Base-by-base conservation (phyloP, 2,797 vertebrate genomes). In the Loriculus beryllinus region DNA sequence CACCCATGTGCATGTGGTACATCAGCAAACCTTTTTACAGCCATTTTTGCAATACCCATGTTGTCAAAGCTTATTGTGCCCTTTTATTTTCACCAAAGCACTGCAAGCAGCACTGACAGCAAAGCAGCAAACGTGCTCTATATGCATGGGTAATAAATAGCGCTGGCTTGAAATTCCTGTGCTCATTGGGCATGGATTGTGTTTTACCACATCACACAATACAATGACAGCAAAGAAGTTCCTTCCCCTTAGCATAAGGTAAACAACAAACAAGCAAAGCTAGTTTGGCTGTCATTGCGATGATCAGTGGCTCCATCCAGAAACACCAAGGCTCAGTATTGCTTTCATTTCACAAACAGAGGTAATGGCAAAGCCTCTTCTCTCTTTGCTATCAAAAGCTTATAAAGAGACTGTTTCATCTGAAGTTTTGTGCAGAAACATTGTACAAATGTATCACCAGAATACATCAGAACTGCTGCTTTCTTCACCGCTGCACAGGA, bases 161-260 rank as follows among this genome's bases (percentile, higher is more conserved):
- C 82, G 79, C 76, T 95, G 96, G 92, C 92, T 94, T 97, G 96
- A 96, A 97, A 97, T 94, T 96, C 92, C 94, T 94, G 82, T 11
- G 13, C 72, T 60, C 91, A 60, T 70, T 96, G 96, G 96, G 95
- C 96, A 96, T 70, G 88, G 95, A 86, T 94, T 96, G 83, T 96
- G 95, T 96, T 97, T 97, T 97, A 91, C 91, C 92, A 92, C 87
- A 95, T 97, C 94, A 94, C 69, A 95, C 39, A 47, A 85, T 91
- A 91, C 94, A 90, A 68, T 96, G 97, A 97, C 97, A 98, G 97
- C 95, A 93, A 93, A 97, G 93, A 83, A 82, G 89, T 94, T 95
- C 95, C 63, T 92, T 96, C 77, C 77, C 77, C 95, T 97, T 97
- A 90, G 93, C 96, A 48, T 95, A 96, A 96, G 86, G 84, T 93